phyloP scores from a whole-genome alignment of 2,888 invertebrate species.

The Philopedon plagiatum region DNA sequence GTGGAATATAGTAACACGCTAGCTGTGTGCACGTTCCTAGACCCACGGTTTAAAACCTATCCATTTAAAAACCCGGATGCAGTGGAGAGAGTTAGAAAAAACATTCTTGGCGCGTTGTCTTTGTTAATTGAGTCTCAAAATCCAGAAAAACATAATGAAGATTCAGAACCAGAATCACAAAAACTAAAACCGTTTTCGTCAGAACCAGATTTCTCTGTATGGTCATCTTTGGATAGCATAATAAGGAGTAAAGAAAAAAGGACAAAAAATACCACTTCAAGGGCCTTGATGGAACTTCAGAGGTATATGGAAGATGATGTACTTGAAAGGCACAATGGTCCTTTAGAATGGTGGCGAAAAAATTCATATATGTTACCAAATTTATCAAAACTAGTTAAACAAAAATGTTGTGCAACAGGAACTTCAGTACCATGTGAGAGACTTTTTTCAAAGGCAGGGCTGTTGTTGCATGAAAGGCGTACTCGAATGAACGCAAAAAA shows the following conservation, averaged over 20 bases:
- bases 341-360: too few species aligned
- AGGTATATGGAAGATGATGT: conserved; percentile 53
- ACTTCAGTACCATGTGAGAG: too few species aligned
- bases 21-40: conserved; percentile 46
- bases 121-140: not conserved
- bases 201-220: conserved; percentile 18
- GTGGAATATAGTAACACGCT: conserved; percentile 49
- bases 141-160: not conserved
- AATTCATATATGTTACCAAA: too few species aligned
- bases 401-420: too few species aligned
- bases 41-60: conserved; percentile 41
- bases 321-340: too few species aligned
- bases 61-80: conserved; percentile 44
- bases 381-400: too few species aligned
- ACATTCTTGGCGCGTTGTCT: not conserved
- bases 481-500: too few species aligned
- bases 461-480: too few species aligned
- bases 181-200: not conserved
- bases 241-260: conserved; percentile 6
- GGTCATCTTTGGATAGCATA: conserved; percentile 16
- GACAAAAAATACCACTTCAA: conserved; percentile 36
- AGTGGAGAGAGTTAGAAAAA: conserved; percentile 12
- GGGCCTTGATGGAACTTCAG: conserved; percentile 20
- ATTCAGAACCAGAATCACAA: not conserved
- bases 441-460: too few species aligned